Percentiles rank a stretch among this genome's conserved stretches.
These are phyloP conservation scores for Macroramphosus scolopax DNA, from an alignment of 2,797 vertebrate genomes.

Conservation along the genomic window DNA sequence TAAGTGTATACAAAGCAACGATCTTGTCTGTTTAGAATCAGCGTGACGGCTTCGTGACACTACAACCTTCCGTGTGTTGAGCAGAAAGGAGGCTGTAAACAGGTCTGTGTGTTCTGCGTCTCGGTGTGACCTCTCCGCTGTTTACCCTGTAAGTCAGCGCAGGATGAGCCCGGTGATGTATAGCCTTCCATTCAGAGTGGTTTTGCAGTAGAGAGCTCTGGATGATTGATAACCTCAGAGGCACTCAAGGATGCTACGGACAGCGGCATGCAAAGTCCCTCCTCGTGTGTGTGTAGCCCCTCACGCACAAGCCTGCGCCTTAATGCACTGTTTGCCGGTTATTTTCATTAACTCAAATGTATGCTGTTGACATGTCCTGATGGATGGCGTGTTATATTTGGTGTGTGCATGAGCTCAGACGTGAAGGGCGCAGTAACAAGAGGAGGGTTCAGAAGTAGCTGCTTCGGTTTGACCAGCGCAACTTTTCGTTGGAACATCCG, in stretches of 20 bases:
- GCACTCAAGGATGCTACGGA: slow-evolving; percentile 61
- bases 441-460: slow-evolving; percentile 42
- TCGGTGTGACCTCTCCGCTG: slow-evolving; percentile 28
- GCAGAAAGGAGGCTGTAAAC: too few species aligned
- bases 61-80: too few species aligned
- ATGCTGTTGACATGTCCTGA: slow-evolving; percentile 63
- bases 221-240: slow-evolving; percentile 64
- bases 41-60: not conserved
- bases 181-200: slow-evolving; percentile 41
- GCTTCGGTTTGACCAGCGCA: slow-evolving; percentile 19
- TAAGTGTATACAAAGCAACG: too few species aligned
- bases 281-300: slow-evolving; percentile 17
- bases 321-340: slow-evolving; percentile 50
- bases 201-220: slow-evolving; percentile 20
- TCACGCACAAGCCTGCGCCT: slow-evolving; percentile 18
- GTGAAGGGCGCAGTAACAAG: slow-evolving; percentile 44
- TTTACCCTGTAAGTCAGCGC: slow-evolving; percentile 19
- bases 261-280: slow-evolving; percentile 36
- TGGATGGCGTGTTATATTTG: slow-evolving; percentile 59
- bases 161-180: slow-evolving; percentile 41
- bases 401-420: slow-evolving; percentile 12
- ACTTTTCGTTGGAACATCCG: slow-evolving; percentile 38
- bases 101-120: slow-evolving; percentile 1
- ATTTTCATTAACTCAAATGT: slow-evolving; percentile 72
- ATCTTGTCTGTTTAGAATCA: not conserved